Evolutionary conservation across 1,140 invertebrate genomes (phyloP).

Genomic region (Zaprionus ornatus): DNA sequence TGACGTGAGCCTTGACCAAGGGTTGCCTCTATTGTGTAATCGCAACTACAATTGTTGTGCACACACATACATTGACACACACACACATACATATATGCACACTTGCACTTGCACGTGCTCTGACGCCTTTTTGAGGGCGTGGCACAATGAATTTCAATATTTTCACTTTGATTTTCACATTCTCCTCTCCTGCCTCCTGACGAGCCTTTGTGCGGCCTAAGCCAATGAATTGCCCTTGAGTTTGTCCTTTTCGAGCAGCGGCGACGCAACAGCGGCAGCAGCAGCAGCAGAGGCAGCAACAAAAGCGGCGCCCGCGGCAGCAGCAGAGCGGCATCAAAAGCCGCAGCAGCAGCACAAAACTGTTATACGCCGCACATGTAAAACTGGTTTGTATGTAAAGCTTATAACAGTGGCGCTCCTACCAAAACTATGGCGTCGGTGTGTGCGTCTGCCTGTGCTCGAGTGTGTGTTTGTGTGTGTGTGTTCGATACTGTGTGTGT

Average conservation of each 20-base stretch:
- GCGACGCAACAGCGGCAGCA: conserved; percentile 33
- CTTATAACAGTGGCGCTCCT: conserved; percentile 18
- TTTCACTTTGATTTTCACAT: conserved; percentile 5
- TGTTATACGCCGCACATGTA: conserved; percentile 65
- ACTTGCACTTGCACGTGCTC: neutral
- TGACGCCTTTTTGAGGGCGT: neutral
- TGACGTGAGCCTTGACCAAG: conserved; percentile 32
- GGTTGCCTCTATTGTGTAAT: conserved; percentile 34
- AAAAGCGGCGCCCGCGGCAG: conserved; percentile 20
- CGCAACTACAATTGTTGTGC: neutral
- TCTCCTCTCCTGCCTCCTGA: conserved; percentile 16
- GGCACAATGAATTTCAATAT: neutral
- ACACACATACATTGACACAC: neutral
- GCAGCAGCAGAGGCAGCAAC: conserved; percentile 14
- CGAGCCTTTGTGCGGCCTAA: conserved; percentile 36
- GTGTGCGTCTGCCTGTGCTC: neutral
- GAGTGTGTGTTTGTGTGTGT: neutral
- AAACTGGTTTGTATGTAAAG: conserved; percentile 62
- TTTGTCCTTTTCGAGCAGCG: conserved; percentile 74
- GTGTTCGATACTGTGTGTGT: conserved; percentile 29
- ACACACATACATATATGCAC: neutral
- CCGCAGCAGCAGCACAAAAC: conserved; percentile 17
- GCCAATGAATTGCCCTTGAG: conserved; percentile 68
- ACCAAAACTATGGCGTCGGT: neutral
- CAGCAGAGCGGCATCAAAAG: conserved; percentile 9